phyloP scores from a whole-genome alignment of 1,140 invertebrate genomes.

The Ladona fulva region DNA sequence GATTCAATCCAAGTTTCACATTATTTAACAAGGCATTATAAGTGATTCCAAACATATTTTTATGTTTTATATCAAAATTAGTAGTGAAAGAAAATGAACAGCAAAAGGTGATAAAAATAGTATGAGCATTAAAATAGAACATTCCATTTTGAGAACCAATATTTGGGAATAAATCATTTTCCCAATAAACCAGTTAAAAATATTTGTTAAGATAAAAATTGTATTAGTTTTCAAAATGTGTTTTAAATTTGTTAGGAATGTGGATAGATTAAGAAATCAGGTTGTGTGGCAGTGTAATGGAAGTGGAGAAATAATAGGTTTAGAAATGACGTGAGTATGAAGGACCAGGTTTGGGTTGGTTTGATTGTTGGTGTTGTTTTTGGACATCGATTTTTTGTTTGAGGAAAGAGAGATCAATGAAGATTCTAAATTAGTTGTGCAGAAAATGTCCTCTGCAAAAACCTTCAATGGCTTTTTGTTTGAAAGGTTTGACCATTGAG shows the following conservation, averaged over 20 bases:
- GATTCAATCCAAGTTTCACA: too few species aligned
- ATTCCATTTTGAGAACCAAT: too few species aligned
- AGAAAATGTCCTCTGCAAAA: conserved; percentile 35
- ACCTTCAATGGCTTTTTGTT: neutral
- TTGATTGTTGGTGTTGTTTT: conserved; percentile 41
- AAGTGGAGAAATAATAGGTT: neutral
- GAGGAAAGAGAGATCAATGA: conserved; percentile 66
- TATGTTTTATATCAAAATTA: too few species aligned
- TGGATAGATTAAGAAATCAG: neutral
- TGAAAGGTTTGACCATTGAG: too few species aligned
- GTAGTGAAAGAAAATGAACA: too few species aligned
- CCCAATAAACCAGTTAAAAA: too few species aligned
- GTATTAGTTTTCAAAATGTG: neutral
- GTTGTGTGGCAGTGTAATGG: neutral
- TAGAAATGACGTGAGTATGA: conserved; percentile 9
- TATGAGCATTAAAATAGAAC: too few species aligned
- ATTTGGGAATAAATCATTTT: too few species aligned
- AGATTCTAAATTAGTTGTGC: conserved; percentile 56
- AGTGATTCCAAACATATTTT: too few species aligned
- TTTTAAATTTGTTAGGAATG: neutral
- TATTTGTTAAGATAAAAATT: too few species aligned
- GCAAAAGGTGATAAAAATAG: too few species aligned
- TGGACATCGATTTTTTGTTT: conserved; percentile 64
- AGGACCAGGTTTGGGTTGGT: conserved; percentile 26
- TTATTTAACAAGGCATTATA: too few species aligned